Percentiles rank a stretch among this genome's conserved stretches.
Evolutionary conservation across 1,140 invertebrate species (phyloP).

Genomic region (Rhagoletis pomonella): DNA sequence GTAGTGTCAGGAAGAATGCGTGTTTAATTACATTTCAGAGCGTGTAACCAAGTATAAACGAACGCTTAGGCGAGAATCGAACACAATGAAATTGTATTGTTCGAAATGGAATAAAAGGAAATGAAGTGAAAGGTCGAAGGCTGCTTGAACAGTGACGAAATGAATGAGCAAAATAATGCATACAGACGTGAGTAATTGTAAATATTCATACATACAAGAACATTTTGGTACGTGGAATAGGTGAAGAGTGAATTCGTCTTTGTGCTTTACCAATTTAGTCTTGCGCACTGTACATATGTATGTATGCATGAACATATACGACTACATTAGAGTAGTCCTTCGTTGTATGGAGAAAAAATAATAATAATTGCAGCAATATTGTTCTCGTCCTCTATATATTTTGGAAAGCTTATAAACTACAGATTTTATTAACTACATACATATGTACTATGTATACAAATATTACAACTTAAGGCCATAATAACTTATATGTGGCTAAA

Average conservation of each 20-base stretch:
- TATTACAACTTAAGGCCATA: no score
- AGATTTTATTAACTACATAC: no score
- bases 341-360: no score
- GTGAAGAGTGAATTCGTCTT: neutral
- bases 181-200: no score
- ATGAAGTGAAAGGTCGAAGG: neutral
- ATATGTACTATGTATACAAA: no score
- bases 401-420: no score
- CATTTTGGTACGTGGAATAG: neutral
- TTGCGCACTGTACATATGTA: no score
- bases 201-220: neutral
- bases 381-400: no score
- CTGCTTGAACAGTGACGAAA: neutral
- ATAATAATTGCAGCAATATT: no score
- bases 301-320: neutral
- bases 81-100: neutral
- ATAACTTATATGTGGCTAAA: no score
- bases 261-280: neutral
- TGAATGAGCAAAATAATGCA: neutral
- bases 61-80: neutral
- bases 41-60: slow-evolving; percentile 4
- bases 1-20: slow-evolving; percentile 17
- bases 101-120: neutral
- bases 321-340: no score
- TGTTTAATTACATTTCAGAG: slow-evolving; percentile 46